Base-by-base conservation (phyloP, 2,888 invertebrate genomes). In the Oligia strigilis region DNA sequence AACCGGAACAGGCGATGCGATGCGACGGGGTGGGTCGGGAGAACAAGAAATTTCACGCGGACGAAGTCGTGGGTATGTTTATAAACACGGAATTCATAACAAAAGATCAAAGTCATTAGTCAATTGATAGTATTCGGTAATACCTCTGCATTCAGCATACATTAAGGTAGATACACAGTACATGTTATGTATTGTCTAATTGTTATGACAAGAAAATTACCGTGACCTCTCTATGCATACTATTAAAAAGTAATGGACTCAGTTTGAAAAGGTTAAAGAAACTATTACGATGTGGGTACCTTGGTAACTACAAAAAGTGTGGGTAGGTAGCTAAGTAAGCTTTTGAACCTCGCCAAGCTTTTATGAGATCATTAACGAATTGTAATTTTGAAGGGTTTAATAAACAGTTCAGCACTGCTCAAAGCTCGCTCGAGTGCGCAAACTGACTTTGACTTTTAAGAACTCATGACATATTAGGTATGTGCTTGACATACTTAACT, bases 121-220 rank as follows among this genome's bases (percentile, higher is more conserved):
- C 5, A 72, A n/a, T 49, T 40, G 0, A 36, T 17, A 46, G 19
- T 64, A 72, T 80, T 60, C 60, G 23, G 36, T 65, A 71, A 76
- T 19, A 62, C 23, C 23, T 36, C 23, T 23, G 29, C 36, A 49
- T 58, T 43, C 17, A 29, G n/a, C 13, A 52, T 17, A 52, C 17
- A 19, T n/a, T 49, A 29, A 23, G 13, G 14, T 72, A 43, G 13
- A n/a, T 55, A 82, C 36, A 49, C 8, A 77, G 40, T 46, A 40
- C 60, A 76, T 67, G 52, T 76, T 77, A 80, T 76, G 65, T 69
- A 76, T 46, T 77, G 60, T 82, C 36, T 82, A 83, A 82, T 82
- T 75, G 66, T 83, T 88, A 78, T 88, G 87, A 91, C 92, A 88
- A 78, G 85, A 87, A 89, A 90, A 92, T 90, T 90, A 77, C 72